Evolutionary conservation across 1,140 invertebrate species (phyloP), one percentile per base, ranked within the genome.

Genomic region (Eumeta japonica): DNA sequence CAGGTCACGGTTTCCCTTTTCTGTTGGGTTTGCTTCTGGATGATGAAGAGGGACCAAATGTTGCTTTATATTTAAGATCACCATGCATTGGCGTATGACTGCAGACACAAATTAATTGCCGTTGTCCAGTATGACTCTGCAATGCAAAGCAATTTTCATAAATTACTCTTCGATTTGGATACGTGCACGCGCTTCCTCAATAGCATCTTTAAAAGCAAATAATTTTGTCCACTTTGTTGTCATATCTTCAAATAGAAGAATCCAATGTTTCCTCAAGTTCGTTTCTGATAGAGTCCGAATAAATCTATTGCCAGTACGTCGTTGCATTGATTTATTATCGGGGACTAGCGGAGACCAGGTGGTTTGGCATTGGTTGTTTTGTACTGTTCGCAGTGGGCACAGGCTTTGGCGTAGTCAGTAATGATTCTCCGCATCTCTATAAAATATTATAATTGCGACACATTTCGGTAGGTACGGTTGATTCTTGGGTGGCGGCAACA

Each of bases 1-100:
- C 1, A 79, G 13, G 13, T 64, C 63, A 11, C 61, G 32, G 39
- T 78, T 78, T 7, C 60, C 5, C 73, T 38, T 44, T n/a, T 78
- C 75, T 0, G 60, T 56, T 0, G 58, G 58, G 34, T 78, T 76
- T 0, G 61, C 46, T 32, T 64, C 51, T 3, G 71, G 59, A 39
- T 72, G 63, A 40, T 77, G 76, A 0, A 52, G 16, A 0, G 60
- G 52, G 0, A 47, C 56, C 3, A 56, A 45, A 15, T 39, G 47
- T 33, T 55, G 50, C 3, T 51, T 34, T 2, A 58, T 45, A 10
- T 37, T 37, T 0, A 57, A 11, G 2, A 41, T 36, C 13, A 11
- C 35, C 27, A 37, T 44, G 1, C 17, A n/a, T 15, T 54, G 36
- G 13, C 52, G 49, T 48, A 58, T 58, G 1, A 45, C 39, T 1